Base-by-base conservation (phyloP, 2,797 vertebrate genomes). In the Coreius guichenoti region DNA sequence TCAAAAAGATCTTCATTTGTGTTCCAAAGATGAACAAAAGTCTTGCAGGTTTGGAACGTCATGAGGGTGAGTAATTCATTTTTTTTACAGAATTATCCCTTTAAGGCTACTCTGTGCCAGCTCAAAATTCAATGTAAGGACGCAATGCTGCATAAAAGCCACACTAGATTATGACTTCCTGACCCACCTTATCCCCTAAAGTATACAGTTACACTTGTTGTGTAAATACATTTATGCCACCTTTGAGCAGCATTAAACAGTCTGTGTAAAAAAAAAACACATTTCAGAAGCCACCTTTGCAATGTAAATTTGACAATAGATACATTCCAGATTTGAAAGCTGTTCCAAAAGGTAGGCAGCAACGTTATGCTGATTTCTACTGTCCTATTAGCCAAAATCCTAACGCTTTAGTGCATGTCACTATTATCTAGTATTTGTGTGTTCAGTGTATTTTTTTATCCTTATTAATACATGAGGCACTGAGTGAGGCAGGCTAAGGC, bases 321-420 rank as follows among this genome's bases (percentile, higher is more conserved):
- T 21, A 36, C 17, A 36, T 31, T 56, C 29, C 19, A 76, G 19
- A 75, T 36, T 23, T 75, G 12, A 36, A 76, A 76, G 49, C 29
- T 56, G 12, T 54, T 56, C 12, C 12, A 56, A 36, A 36, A n/a
- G 7, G 17, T 21, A 12, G 2, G 5, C 70, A 8, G n/a, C 14
- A 73, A 14, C 1, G n/a, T 16, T 43, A n/a, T 92, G 90, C 85
- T 94, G 93, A 93, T 92, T 94, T 43, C 21, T 14, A 16, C 2
- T 6, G 21, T n/a, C 39, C 12, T 26, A 45, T n/a, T 26, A 16
- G 12, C 2, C 21, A 70, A 63, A 43, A 63, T 63, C 26, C 7
- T 63, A 61, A n/a, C n/a, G 23, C 56, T 12, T n/a, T n/a, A 14
- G 58, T 29, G 61, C 13, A 63, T 29, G 13, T 29, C 13, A 29